These are phyloP conservation scores for Xestia xanthographa DNA, from an alignment of 2,888 invertebrate species.

Conservation along the genomic window DNA sequence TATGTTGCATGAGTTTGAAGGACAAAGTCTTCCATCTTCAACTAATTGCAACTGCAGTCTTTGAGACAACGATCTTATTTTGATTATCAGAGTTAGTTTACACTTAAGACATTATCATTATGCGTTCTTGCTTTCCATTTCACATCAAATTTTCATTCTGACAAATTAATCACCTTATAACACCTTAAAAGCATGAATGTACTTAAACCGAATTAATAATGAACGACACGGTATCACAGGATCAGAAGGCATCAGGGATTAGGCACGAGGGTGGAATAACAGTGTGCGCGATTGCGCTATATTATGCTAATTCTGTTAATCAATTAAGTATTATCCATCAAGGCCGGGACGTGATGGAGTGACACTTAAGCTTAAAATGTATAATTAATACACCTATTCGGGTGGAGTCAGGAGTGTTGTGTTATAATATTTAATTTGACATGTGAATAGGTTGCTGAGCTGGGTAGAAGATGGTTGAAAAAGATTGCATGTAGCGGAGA, in stretches of 20 bases:
- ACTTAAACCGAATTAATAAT: constrained; percentile 49
- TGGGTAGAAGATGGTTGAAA: no score
- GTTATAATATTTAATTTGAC: not conserved
- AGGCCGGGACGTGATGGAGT: constrained; percentile 24
- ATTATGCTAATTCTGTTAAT: constrained; percentile 56
- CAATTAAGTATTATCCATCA: constrained; percentile 45
- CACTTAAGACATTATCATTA: not conserved
- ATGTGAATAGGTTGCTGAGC: not conserved
- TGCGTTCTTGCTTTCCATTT: not conserved
- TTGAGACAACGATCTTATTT: not conserved
- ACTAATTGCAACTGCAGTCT: not conserved
- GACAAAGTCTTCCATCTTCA: not conserved
- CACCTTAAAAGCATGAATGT: constrained; percentile 9
- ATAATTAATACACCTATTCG: constrained; percentile 33
- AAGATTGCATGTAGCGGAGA: no score
- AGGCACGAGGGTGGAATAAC: constrained; percentile 28
- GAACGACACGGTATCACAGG: constrained; percentile 26
- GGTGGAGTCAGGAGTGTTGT: not conserved
- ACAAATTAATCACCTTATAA: constrained; percentile 19
- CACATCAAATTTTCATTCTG: not conserved
- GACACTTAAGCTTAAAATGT: constrained; percentile 20
- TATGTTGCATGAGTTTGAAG: not conserved
- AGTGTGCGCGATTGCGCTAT: constrained; percentile 42
- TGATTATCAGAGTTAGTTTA: not conserved
- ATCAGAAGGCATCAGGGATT: constrained; percentile 26